A percentile compares a stretch with the other conserved stretches of the same genome.
Evolutionary conservation across 2,888 invertebrate genomes (phyloP).

Genomic region (Drosophila percnosoma): DNA sequence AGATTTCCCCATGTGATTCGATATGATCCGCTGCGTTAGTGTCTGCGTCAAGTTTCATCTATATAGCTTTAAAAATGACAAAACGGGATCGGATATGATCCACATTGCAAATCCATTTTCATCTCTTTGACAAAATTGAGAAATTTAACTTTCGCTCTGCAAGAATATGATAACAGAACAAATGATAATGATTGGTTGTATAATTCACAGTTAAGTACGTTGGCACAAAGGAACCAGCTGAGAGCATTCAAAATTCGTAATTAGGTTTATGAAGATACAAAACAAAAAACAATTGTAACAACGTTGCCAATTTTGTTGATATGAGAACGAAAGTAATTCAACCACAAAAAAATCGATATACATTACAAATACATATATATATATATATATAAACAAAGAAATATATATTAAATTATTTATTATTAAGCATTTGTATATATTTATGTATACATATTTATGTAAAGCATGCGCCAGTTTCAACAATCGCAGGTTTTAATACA

Average conservation of each 20-base stretch:
- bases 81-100: constrained; percentile 10
- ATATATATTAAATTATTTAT: constrained; percentile 58
- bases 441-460: constrained; percentile 34
- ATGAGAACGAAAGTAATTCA: constrained; percentile 25
- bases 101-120: constrained; percentile 2
- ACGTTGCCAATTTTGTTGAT: constrained; percentile 73
- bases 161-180: constrained; percentile 25
- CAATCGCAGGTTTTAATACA: constrained; percentile 55
- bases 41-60: constrained; percentile 9
- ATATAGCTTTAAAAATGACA: constrained; percentile 31
- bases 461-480: constrained; percentile 56
- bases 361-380: constrained; percentile 34
- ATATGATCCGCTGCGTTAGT: constrained; percentile 6
- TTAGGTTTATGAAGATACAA: constrained; percentile 28
- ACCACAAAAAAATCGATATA: constrained; percentile 45
- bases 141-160: constrained; percentile 16
- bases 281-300: constrained; percentile 48
- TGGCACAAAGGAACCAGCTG: constrained; percentile 7
- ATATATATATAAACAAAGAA: constrained; percentile 28
- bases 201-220: constrained; percentile 57
- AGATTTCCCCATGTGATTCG: constrained; percentile 16
- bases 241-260: constrained; percentile 40
- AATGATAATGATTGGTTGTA: constrained; percentile 72
- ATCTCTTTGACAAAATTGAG: constrained; percentile 8
- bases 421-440: constrained; percentile 63